Conservation (phyloP, 2,113 vertebrate genomes). For the Centropus bengalensis region DNA sequence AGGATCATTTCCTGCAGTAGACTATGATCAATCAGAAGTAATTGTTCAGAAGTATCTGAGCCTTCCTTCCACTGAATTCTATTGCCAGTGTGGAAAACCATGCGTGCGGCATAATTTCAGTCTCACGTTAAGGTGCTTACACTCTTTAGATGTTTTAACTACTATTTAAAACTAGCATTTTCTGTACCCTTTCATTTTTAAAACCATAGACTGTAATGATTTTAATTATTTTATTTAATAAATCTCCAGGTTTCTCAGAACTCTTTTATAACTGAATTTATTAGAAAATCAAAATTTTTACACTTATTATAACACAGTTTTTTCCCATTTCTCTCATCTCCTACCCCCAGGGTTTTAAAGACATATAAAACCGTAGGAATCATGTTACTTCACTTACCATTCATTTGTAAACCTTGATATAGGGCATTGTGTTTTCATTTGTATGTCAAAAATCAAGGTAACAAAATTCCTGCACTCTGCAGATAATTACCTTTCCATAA, state of each 20-base stretch:
- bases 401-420: neutral
- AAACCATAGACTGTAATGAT: neutral
- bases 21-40: neutral
- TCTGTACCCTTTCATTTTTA: neutral
- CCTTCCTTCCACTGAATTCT: neutral
- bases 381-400: neutral
- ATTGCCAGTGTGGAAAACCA: neutral
- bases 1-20: neutral
- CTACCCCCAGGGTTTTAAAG: neutral
- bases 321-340: accelerated
- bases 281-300: neutral
- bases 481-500: neutral
- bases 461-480: neutral
- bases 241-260: neutral
- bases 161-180: neutral
- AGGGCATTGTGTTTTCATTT: neutral
- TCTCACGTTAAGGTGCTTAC: neutral
- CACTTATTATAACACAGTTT: neutral
- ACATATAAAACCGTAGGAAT: neutral
- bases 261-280: neutral
- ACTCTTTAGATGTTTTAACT: neutral
- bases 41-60: neutral
- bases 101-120: neutral
- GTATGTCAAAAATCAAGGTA: neutral
- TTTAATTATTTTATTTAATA: neutral